A percentile compares a stretch with the other conserved stretches of the same genome.
These are phyloP conservation scores for Caenorhabditis remanei DNA, from an alignment of 1,140 invertebrate genomes.

Conservation along the genomic window DNA sequence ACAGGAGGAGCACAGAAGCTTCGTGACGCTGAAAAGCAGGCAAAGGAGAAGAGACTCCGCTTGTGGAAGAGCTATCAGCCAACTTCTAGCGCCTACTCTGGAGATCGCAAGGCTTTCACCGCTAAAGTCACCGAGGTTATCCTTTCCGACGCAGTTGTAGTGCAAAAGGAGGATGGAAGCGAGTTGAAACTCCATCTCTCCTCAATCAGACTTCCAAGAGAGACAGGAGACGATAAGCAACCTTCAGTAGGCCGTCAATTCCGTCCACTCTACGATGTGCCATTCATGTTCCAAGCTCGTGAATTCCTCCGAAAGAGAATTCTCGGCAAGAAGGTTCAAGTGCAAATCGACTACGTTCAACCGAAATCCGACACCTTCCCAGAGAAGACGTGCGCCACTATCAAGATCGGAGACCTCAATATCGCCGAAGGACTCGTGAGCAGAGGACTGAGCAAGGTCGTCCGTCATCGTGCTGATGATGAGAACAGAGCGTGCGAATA, in stretches of 20 bases:
- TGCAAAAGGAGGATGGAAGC: conserved; percentile 86
- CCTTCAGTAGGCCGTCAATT: conserved; percentile 81
- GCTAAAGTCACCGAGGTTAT: conserved; percentile 86
- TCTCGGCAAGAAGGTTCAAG: conserved; percentile 90
- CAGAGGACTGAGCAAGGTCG: conserved; percentile 91
- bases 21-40: conserved; percentile 86
- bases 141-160: conserved; percentile 90
- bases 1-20: conserved; percentile 87
- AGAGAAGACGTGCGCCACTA: conserved; percentile 94
- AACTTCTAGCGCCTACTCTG: conserved; percentile 64
- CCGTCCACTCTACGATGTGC: conserved; percentile 93
- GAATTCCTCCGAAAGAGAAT: conserved; percentile 90
- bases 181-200: conserved; percentile 94
- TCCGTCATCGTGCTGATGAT: conserved; percentile 93
- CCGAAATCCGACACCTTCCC: conserved; percentile 91
- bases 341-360: conserved; percentile 95
- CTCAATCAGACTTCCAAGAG: conserved; percentile 90
- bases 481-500: conserved; percentile 92
- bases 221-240: conserved; percentile 37
- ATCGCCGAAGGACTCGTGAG: conserved; percentile 92
- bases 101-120: conserved; percentile 67
- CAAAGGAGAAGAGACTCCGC: conserved; percentile 88
- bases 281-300: conserved; percentile 96
- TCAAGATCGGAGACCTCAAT: conserved; percentile 88
- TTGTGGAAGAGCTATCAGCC: conserved; percentile 88